Conservation (phyloP, 2,888 invertebrate genomes). For the Cerceris rybyensis region DNA sequence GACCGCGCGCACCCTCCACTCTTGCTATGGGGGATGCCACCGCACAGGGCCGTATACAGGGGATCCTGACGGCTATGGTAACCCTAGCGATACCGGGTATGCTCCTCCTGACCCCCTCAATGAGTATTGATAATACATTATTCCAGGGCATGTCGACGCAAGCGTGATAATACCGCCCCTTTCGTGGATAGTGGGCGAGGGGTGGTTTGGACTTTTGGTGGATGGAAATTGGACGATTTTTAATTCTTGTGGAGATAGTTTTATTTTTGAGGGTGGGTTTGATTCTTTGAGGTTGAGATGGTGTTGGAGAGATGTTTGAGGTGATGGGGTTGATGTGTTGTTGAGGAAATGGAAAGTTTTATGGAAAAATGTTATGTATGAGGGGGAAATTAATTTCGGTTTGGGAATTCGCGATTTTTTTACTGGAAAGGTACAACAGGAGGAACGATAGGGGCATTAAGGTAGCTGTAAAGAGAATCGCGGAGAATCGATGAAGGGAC, state of each 20-base stretch:
- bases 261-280: not conserved
- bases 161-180: constrained; percentile 21
- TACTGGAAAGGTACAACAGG: too few species aligned
- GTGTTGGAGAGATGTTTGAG: too few species aligned
- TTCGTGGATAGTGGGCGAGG: not conserved
- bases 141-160: constrained; percentile 36
- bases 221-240: not conserved
- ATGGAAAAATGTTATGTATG: too few species aligned
- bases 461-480: too few species aligned
- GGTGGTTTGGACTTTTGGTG: not conserved
- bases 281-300: not conserved
- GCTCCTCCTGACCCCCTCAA: constrained; percentile 10
- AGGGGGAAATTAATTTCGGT: too few species aligned
- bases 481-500: too few species aligned
- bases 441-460: too few species aligned
- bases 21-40: constrained; percentile 72
- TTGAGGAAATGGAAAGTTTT: too few species aligned
- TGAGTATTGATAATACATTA: constrained; percentile 53
- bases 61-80: not conserved
- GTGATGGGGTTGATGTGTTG: too few species aligned
- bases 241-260: not conserved
- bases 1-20: constrained; percentile 79
- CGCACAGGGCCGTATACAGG: constrained; percentile 70
- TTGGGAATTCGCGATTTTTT: too few species aligned
- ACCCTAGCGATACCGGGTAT: constrained; percentile 4